These are phyloP conservation scores for Diadegma fenestrale DNA, from an alignment of 2,888 invertebrate species.

Conservation along the genomic window DNA sequence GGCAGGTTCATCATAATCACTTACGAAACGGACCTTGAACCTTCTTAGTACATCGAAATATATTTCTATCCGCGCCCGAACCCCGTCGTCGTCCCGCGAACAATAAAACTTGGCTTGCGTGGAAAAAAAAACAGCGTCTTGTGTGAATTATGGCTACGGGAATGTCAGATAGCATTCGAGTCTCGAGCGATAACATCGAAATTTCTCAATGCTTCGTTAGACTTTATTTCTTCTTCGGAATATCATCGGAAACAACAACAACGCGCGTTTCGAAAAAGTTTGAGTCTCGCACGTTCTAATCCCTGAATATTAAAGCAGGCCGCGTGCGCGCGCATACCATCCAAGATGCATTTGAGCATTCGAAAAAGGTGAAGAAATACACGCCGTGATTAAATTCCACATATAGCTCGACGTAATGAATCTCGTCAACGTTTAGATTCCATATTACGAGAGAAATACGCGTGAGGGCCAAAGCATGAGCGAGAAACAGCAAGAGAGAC, in stretches of 20 bases:
- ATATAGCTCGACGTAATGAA: not conserved
- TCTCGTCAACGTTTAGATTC: constrained; percentile 12
- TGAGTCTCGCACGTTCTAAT: too few relatives aligned
- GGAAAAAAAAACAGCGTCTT: not conserved
- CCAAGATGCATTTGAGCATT: not conserved
- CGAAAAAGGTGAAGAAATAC: not conserved
- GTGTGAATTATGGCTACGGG: constrained; percentile 9
- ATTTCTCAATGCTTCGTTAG: constrained; percentile 5
- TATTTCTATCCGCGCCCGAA: not conserved
- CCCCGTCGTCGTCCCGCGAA: too few relatives aligned
- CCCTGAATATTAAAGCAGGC: too few relatives aligned
- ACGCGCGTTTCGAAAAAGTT: too few relatives aligned
- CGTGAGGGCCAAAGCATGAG: too few relatives aligned
- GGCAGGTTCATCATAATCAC: constrained; percentile 50
- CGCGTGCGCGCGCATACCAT: too few relatives aligned
- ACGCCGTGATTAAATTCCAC: not conserved
- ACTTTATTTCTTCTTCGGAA: not conserved
- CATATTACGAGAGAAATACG: not conserved
- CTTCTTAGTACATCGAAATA: constrained; percentile 12
- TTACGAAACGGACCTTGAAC: constrained; percentile 62
- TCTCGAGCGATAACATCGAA: constrained; percentile 3
- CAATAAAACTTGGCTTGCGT: not conserved
- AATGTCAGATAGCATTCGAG: too few relatives aligned
- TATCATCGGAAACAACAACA: too few relatives aligned
- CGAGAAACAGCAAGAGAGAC: too few relatives aligned